Conservation (phyloP, 2,797 vertebrate species). For the Thamnophis elegans region DNA sequence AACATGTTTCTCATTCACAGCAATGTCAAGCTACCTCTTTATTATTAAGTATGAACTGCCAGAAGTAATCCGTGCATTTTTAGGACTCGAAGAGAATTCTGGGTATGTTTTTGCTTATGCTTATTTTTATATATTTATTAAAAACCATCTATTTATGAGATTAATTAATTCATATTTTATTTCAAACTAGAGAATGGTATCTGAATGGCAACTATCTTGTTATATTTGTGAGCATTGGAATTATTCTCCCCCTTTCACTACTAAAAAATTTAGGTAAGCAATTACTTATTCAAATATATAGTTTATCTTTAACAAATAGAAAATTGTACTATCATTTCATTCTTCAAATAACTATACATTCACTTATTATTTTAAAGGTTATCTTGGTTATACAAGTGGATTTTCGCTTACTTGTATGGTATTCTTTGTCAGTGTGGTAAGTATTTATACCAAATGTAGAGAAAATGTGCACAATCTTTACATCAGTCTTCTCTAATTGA, state of each 20-base stretch:
- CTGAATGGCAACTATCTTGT: slow-evolving; percentile 94
- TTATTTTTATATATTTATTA: background rate
- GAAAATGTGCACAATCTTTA: slow-evolving; percentile 30
- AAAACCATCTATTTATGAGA: background rate
- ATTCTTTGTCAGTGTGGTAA: slow-evolving; percentile 93
- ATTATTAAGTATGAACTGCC: slow-evolving; percentile 98
- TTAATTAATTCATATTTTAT: slow-evolving; percentile 29
- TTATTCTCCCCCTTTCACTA: slow-evolving; percentile 93
- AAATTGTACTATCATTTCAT: slow-evolving; percentile 15
- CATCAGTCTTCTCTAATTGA: background rate
- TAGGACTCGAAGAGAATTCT: slow-evolving; percentile 84
- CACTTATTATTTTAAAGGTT: slow-evolving; percentile 77
- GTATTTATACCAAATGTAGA: slow-evolving; percentile 48
- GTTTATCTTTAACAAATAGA: slow-evolving; percentile 11
- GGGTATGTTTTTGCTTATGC: slow-evolving; percentile 77
- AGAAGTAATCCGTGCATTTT: slow-evolving; percentile 91
- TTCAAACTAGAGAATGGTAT: slow-evolving; percentile 88
- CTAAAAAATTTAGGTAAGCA: slow-evolving; percentile 92
- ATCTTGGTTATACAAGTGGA: slow-evolving; percentile 96
- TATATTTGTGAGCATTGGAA: slow-evolving; percentile 86
- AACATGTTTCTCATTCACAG: slow-evolving; percentile 68
- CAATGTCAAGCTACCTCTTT: slow-evolving; percentile 99
- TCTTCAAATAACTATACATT: slow-evolving; percentile 43
- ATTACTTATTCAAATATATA: background rate
- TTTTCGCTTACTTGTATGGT: slow-evolving; percentile 97